phyloP scores from a whole-genome alignment of 2,797 vertebrate genomes.

The Myiotriccus ornatus region DNA sequence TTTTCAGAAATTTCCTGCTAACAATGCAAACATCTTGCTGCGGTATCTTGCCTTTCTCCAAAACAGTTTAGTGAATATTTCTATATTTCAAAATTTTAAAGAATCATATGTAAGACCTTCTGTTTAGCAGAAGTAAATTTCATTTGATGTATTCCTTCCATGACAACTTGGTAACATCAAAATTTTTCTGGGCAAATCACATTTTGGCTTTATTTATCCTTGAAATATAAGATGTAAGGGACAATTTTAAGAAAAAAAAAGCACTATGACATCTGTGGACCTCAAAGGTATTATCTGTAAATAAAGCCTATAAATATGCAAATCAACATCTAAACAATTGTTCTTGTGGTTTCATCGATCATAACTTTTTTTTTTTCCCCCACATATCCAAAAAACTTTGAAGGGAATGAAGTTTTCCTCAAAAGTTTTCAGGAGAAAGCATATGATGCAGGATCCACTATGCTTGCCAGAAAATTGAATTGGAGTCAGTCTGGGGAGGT shows the following conservation, averaged over 20 bases:
- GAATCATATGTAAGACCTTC: not conserved
- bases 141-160: not conserved
- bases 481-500: not conserved
- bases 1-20: not conserved
- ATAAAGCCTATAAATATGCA: not conserved
- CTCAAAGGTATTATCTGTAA: not conserved
- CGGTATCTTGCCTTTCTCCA: not conserved
- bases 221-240: not conserved
- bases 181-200: not conserved
- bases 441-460: accelerated
- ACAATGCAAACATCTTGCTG: not conserved
- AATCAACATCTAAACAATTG: not conserved
- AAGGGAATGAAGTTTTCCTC: not conserved
- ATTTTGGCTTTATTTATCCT: not conserved
- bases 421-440: not conserved
- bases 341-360: not conserved
- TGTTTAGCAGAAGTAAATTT: not conserved
- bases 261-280: not conserved
- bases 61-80: not conserved
- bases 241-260: not conserved
- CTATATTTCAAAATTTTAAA: not conserved
- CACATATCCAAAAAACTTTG: not conserved
- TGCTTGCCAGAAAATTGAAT: not conserved
- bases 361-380: not conserved
- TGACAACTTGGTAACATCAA: not conserved